phyloP scores from a whole-genome alignment of 2,113 vertebrate genomes.

The Myotis lucifugus region DNA sequence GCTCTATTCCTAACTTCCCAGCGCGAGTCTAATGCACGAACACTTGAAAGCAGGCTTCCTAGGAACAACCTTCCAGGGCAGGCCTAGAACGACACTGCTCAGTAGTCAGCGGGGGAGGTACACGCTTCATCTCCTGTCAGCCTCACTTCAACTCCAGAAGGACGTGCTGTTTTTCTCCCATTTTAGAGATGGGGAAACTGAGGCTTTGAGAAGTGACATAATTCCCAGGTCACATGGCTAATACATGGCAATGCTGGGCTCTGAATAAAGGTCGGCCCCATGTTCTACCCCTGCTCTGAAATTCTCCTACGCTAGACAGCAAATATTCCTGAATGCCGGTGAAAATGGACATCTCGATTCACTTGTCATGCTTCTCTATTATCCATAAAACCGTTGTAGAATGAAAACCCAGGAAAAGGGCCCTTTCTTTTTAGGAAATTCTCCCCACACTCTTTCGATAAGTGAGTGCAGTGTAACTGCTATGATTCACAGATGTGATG shows the following conservation, averaged over 20 bases:
- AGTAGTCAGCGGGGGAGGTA: not conserved
- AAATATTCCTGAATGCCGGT: not conserved
- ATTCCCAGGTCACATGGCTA: not conserved
- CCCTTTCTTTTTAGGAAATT: not conserved
- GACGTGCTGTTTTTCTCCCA: not conserved
- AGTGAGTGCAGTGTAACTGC: not conserved
- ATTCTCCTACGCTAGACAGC: fast-evolving
- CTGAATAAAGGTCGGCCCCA: not conserved
- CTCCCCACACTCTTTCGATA: not conserved
- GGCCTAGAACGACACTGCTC: not conserved
- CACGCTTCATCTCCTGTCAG: no score
- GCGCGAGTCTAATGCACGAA: fast-evolving
- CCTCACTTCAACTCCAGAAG: not conserved
- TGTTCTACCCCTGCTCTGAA: not conserved
- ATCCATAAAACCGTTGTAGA: not conserved
- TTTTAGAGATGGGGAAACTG: not conserved
- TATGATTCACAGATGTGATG: not conserved
- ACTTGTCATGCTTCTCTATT: not conserved
- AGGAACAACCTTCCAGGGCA: fast-evolving
- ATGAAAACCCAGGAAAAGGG: not conserved
- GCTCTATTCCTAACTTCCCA: not conserved
- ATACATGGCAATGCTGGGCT: not conserved
- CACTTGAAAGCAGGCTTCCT: not conserved
- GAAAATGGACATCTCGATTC: not conserved
- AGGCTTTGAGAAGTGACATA: not conserved